These are phyloP conservation scores for Drosophila dunni DNA, from an alignment of 1,140 invertebrate genomes.

Conservation along the genomic window DNA sequence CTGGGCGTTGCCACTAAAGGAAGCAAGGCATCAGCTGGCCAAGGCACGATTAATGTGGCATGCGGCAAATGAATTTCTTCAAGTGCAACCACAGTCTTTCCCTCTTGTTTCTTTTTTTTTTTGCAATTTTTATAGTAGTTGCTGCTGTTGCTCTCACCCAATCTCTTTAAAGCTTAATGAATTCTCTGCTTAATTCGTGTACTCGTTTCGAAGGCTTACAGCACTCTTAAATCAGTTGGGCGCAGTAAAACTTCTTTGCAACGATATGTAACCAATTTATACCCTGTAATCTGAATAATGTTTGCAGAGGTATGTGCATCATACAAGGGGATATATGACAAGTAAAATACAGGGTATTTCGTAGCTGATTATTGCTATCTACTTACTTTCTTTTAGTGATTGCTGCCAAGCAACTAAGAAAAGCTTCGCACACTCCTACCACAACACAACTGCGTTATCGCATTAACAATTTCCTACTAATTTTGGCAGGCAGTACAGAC, in stretches of 20 bases:
- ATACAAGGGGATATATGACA: too few relatives aligned
- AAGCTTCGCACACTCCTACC: constrained; percentile 46
- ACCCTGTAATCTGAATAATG: neutral
- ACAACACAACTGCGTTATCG: constrained; percentile 69
- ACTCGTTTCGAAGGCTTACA: constrained; percentile 30
- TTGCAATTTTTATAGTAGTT: neutral
- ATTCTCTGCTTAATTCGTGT: constrained; percentile 42
- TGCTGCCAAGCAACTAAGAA: constrained; percentile 38
- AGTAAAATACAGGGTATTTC: constrained; percentile 6
- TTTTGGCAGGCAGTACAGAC: constrained; percentile 53
- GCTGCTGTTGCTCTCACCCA: constrained; percentile 13
- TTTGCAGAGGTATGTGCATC: too few relatives aligned
- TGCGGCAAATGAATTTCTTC: constrained; percentile 48
- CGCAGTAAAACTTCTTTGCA: constrained; percentile 53
- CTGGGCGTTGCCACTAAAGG: neutral
- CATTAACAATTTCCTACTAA: constrained; percentile 82
- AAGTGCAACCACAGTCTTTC: constrained; percentile 15
- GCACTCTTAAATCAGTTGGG: constrained; percentile 61
- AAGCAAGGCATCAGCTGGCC: constrained; percentile 48
- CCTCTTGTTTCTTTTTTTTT: neutral
- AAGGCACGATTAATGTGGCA: constrained; percentile 67
- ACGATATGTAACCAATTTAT: neutral
- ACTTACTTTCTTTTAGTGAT: constrained; percentile 3
- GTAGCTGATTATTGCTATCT: neutral
- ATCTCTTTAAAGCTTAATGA: constrained; percentile 37